These are phyloP conservation scores for Brenthis ino DNA, from an alignment of 2,888 invertebrate genomes.

Conservation along the genomic window DNA sequence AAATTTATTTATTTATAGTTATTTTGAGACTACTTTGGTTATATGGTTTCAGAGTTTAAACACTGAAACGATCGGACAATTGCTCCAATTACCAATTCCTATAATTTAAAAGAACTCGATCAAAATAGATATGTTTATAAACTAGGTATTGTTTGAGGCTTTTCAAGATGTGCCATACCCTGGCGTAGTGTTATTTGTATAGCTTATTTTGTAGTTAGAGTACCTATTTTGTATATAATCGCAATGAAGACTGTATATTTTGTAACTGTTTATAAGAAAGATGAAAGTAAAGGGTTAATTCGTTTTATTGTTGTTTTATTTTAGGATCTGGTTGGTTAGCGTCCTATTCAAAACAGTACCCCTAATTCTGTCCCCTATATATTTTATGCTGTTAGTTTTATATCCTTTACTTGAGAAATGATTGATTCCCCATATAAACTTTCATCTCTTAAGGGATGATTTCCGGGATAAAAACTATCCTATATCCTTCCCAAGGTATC, in stretches of 20 bases:
- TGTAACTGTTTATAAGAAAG: conserved; percentile 53
- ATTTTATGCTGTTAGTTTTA: too few relatives aligned
- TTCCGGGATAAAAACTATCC: too few relatives aligned
- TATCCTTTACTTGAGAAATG: too few relatives aligned
- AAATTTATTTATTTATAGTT: too few relatives aligned
- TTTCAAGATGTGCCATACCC: conserved; percentile 14
- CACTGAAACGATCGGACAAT: too few relatives aligned
- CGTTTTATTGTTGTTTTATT: conserved; percentile 19
- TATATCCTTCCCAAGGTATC: too few relatives aligned
- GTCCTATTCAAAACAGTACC: too few relatives aligned
- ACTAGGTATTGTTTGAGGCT: conserved; percentile 11
- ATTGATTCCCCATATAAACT: too few relatives aligned
- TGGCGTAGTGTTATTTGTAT: not conserved
- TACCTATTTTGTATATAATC: conserved; percentile 49
- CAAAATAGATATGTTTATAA: not conserved
- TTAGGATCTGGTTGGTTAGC: not conserved
- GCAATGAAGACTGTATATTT: conserved; percentile 78
- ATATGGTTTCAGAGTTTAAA: too few relatives aligned
- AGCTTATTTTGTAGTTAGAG: not conserved
- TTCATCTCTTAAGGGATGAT: too few relatives aligned
- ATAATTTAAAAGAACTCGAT: conserved; percentile 4
- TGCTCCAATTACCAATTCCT: not conserved
- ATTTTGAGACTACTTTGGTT: too few relatives aligned
- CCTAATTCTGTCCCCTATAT: too few relatives aligned
- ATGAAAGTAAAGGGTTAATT: conserved; percentile 40